These are phyloP conservation scores for Drosophila anomelani DNA, from an alignment of 2,888 invertebrate species.

Conservation along the genomic window DNA sequence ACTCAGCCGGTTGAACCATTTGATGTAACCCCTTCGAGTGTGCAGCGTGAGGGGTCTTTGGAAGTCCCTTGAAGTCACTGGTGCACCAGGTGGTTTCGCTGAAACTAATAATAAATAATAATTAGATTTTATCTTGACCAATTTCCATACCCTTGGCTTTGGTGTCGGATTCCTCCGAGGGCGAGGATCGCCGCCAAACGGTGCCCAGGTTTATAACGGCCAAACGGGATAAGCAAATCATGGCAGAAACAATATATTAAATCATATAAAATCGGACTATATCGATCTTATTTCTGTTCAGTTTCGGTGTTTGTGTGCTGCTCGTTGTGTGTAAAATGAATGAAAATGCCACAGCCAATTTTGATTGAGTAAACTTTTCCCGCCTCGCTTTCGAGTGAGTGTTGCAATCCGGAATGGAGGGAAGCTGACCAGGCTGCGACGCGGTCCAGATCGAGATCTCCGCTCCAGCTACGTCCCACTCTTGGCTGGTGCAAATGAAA, in stretches of 20 bases:
- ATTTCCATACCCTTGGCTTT: slow-evolving; percentile 10
- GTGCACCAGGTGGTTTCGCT: neutral
- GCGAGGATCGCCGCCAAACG: slow-evolving; percentile 15
- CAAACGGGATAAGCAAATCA: slow-evolving; percentile 39
- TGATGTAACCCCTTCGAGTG: slow-evolving; percentile 26
- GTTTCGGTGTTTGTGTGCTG: neutral
- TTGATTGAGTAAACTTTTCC: slow-evolving; percentile 58
- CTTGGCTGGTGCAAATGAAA: slow-evolving; percentile 67
- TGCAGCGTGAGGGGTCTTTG: slow-evolving; percentile 18
- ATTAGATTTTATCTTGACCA: fast-evolving
- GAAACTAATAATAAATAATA: neutral
- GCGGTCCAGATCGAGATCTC: slow-evolving; percentile 30
- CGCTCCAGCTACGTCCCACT: slow-evolving; percentile 14
- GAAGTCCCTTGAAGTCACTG: slow-evolving; percentile 1
- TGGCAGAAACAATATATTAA: slow-evolving; percentile 19
- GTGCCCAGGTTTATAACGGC: slow-evolving; percentile 23
- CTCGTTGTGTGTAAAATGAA: slow-evolving; percentile 10
- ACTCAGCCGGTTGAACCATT: slow-evolving; percentile 21
- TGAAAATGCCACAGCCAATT: slow-evolving; percentile 13
- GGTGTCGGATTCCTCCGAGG: slow-evolving; percentile 1
- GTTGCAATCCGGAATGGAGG: slow-evolving; percentile 64
- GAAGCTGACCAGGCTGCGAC: slow-evolving; percentile 57
- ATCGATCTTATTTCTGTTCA: neutral
- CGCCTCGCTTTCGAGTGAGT: slow-evolving; percentile 56
- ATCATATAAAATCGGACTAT: slow-evolving; percentile 16